phyloP scores from a whole-genome alignment of 2,888 invertebrate genomes.

The Chaetogeoica ovagalla region DNA sequence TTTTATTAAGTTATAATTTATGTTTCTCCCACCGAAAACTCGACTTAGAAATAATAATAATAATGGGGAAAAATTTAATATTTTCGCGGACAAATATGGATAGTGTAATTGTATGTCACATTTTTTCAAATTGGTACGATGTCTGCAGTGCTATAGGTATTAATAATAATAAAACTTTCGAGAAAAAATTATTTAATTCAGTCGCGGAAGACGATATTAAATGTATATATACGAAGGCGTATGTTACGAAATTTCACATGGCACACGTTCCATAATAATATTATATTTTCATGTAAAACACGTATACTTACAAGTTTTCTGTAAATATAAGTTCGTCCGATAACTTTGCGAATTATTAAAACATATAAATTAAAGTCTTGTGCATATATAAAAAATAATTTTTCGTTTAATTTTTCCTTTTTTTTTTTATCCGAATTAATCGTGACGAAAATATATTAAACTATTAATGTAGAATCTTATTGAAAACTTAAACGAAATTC shows the following conservation, averaged over 20 bases:
- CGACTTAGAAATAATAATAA: too few relatives aligned
- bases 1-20: too few relatives aligned
- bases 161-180: not conserved
- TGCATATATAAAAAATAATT: not conserved
- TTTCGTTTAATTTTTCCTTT: not conserved
- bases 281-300: slow-evolving; percentile 29
- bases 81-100: too few relatives aligned
- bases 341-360: slow-evolving; percentile 3
- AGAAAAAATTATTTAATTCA: too few relatives aligned
- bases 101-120: too few relatives aligned
- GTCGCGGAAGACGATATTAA: too few relatives aligned
- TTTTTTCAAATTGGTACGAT: not conserved
- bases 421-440: too few relatives aligned
- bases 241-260: slow-evolving; percentile 14
- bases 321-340: slow-evolving; percentile 2
- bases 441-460: too few relatives aligned
- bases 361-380: slow-evolving; percentile 14
- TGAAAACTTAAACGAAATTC: too few relatives aligned
- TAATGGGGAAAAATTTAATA: too few relatives aligned
- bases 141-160: not conserved
- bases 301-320: slow-evolving; percentile 31
- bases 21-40: too few relatives aligned
- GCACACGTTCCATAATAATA: slow-evolving; percentile 5
- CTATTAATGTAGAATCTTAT: too few relatives aligned
- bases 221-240: not conserved